A percentile compares a stretch with the other conserved stretches of the same genome.
These are phyloP conservation scores for Carpatolechia fugitivella DNA, from an alignment of 2,888 invertebrate genomes.

Conservation along the genomic window DNA sequence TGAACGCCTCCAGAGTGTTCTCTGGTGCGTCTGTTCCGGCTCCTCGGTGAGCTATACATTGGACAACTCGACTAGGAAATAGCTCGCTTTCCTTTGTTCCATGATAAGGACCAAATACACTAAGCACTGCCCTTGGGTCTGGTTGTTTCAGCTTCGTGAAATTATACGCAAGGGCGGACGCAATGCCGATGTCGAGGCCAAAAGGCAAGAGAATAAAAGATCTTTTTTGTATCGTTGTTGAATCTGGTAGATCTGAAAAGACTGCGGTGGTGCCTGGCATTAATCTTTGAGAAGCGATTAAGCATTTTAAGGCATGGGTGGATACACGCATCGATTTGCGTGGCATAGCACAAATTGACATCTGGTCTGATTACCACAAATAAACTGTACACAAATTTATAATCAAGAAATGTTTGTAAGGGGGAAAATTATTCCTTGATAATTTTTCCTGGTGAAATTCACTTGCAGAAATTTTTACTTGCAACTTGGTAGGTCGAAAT, in stretches of 20 bases:
- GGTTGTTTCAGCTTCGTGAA: conserved; percentile 59
- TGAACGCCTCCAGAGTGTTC: conserved; percentile 86
- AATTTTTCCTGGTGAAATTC: not conserved
- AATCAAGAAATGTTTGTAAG: too few species aligned
- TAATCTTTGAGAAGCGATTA: not conserved
- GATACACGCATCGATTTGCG: not conserved
- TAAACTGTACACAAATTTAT: too few species aligned
- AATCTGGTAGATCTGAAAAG: not conserved
- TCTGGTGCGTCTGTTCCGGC: conserved; percentile 89
- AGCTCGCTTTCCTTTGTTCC: conserved; percentile 59
- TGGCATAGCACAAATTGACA: not conserved
- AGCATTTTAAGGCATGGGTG: not conserved
- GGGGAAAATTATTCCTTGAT: not conserved
- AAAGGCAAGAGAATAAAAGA: conserved; percentile 44
- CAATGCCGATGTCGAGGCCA: conserved; percentile 60
- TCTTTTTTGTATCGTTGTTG: not conserved
- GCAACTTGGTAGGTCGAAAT: not conserved
- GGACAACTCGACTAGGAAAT: conserved; percentile 69
- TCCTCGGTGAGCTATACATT: conserved; percentile 86
- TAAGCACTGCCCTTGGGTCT: conserved; percentile 52
- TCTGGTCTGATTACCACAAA: not conserved
- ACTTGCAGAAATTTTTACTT: not conserved
- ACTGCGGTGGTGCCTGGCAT: not conserved
- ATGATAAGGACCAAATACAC: conserved; percentile 78
- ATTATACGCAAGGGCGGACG: conserved; percentile 58